Conservation (phyloP, 23 tunicate species). For the Halocynthia roretzi region DNA sequence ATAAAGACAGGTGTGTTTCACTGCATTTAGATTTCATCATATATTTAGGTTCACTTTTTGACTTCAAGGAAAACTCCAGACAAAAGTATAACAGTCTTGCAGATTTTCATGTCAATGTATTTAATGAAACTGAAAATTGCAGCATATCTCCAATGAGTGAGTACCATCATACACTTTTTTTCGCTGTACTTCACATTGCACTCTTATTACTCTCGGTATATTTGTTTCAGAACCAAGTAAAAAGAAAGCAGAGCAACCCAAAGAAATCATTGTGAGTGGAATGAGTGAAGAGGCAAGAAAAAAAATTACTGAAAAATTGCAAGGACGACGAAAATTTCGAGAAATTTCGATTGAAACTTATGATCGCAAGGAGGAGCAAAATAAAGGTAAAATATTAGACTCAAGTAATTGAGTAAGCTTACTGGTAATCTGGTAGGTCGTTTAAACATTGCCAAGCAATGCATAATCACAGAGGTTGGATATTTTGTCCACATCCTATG, state of each 20-base stretch:
- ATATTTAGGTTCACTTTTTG: not conserved
- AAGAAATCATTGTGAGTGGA: conserved; percentile 4
- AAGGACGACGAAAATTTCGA: conserved; percentile 48
- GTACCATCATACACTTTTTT: not conserved
- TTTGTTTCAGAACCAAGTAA: conserved; percentile 21
- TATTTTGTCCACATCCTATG: too few species aligned
- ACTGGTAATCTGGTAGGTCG: too few species aligned
- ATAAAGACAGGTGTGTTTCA: too few species aligned
- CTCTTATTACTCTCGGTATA: not conserved
- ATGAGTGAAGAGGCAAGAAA: not conserved
- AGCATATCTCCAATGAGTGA: conserved; percentile 27
- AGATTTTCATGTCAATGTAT: conserved; percentile 1
- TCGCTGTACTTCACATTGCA: not conserved
- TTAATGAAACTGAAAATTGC: not conserved
- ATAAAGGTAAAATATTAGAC: too few species aligned
- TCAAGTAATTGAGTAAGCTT: too few species aligned
- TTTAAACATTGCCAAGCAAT: too few species aligned
- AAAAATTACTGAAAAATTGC: conserved; percentile 18
- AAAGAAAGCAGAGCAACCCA: conserved; percentile 17
- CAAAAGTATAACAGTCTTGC: conserved; percentile 16
- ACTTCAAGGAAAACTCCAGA: not conserved
- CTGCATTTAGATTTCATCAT: not conserved
- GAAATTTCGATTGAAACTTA: conserved; percentile 45
- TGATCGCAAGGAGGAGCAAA: conserved; percentile 1
- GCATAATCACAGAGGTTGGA: too few species aligned